Base-by-base conservation (phyloP, 2,888 invertebrate species). In the Dicyrtoma fusca region DNA sequence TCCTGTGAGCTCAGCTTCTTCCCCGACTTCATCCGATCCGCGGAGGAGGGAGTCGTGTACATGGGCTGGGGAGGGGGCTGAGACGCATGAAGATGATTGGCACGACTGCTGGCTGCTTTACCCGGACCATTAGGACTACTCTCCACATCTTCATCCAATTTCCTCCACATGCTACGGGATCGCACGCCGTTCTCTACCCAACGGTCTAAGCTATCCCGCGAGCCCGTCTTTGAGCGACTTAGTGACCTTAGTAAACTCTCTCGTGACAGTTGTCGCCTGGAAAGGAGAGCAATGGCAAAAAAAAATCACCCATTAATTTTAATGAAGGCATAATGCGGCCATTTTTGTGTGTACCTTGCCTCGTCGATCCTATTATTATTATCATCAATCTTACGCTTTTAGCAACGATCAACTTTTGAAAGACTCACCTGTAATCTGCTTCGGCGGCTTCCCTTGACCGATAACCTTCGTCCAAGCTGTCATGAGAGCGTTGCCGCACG, bases 181-280 rank as follows among this genome's bases (percentile, higher is more conserved):
- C 79, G 70, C 53, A 79, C 76, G 26, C 80, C 80, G 70, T 79
- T 78, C 59, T 80, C 80, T 17, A 80, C 80, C 80, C 80, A 80
- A 21, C 80, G 77, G 64, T 80, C 80, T 44, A 80, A 70, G 71
- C 80, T 80, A 61, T 80, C 80, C 55, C 77, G 71, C 14, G 80
- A 80, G 45, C 79, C 79, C 42, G 79, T 79, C 72, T 80, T 80
- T 0, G 79, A 78, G 23, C 80, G 76, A 71, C 78, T 80, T 55
- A 79, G 71, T 13, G 80, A 80, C 62, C 80, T 61, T 49, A 80
- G 74, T 63, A 80, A 65, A 73, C 79, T 80, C 53, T 80, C 80
- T 26, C 80, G 70, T 4, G 80, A 80, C n/a, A 80, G 49, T 63
- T 79, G 79, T 45, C 79, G 74, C 69, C 79, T 80, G 66, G 11